Evolutionary conservation across 1,140 invertebrate species (phyloP), one percentile per base, ranked within the genome.

Genomic region (Drosophila mojavensis): DNA sequence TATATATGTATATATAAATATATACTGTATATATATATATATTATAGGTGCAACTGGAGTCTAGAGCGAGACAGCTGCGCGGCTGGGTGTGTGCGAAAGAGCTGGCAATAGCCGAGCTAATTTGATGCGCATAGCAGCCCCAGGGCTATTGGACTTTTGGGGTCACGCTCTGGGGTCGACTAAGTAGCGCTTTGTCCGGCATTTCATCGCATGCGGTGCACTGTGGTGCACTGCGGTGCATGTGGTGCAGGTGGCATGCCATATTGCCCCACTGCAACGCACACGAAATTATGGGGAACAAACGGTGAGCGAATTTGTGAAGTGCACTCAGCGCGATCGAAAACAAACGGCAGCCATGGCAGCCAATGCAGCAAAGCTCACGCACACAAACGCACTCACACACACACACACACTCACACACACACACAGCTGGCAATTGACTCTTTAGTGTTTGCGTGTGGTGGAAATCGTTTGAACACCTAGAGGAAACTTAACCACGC

Each of bases 281-380:
- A 9, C 7, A 33, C 30, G 6, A 7, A 33, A 7, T 33, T 6
- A 9, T 7, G 30, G 5, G 30, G 30, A 0, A 20, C 50, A 70
- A 39, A 39, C 10, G 36, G 45, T 66, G 45, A 54, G 47, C 63
- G 69, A 47, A 65, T 66, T 72, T 72, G 36, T 45, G 61, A 51
- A 72, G 61, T 65, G 62, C 20, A 72, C 54, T 72, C 20, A 20
- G 20, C 62, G 51, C 47, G 45, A 28, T 15, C 41, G 60, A 70
- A 70, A 70, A 20, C 54, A 63, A 70, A 43, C 7, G 7, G 20
- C 20, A 20, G 20, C 20, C 20, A 20, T 20, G 20, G 20, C 20
- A 20, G 30, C 30, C 7, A 33, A 33, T 33, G 36, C 41, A 54
- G 33, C 50, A 69, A 24, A 28, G 5, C 50, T 11, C 41, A 47